phyloP scores from a whole-genome alignment of 2,113 vertebrate genomes.

The Petaurus breviceps region DNA sequence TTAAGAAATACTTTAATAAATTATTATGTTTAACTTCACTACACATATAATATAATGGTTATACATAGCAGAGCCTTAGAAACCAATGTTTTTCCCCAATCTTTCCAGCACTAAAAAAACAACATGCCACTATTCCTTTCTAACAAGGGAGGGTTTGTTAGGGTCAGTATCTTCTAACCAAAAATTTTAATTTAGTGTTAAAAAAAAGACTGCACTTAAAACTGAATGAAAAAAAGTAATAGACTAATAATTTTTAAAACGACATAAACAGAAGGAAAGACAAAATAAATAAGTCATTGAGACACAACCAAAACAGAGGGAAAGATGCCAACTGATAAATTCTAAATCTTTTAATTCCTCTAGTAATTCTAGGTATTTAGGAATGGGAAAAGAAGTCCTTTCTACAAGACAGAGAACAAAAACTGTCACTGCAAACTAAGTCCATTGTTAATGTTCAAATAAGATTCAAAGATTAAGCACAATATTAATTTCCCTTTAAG shows the following conservation, averaged over 20 bases:
- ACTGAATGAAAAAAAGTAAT: not conserved
- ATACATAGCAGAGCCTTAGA: not conserved
- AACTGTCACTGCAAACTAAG: not conserved
- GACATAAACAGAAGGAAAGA: conserved; percentile 4
- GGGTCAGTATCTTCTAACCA: not conserved
- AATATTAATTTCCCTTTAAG: not conserved
- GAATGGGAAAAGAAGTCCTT: not conserved
- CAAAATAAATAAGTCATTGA: not conserved
- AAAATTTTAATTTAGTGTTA: conserved; percentile 9
- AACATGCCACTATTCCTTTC: not conserved
- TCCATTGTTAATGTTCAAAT: not conserved
- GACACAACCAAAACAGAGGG: not conserved
- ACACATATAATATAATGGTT: not conserved
- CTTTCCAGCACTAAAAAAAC: conserved; percentile 30
- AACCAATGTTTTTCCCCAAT: not conserved
- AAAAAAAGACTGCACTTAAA: conserved; percentile 20
- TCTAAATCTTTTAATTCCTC: not conserved
- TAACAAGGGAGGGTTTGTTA: conserved; percentile 31
- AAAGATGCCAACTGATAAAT: not conserved
- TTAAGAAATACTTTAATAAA: conserved; percentile 1
- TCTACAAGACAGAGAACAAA: not conserved
- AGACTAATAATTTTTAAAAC: not conserved
- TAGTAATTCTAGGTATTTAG: not conserved
- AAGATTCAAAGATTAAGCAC: not conserved
- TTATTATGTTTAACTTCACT: conserved; percentile 17